Evolutionary conservation across 2,888 invertebrate species (phyloP).

Genomic region (Chymomyza amoena): DNA sequence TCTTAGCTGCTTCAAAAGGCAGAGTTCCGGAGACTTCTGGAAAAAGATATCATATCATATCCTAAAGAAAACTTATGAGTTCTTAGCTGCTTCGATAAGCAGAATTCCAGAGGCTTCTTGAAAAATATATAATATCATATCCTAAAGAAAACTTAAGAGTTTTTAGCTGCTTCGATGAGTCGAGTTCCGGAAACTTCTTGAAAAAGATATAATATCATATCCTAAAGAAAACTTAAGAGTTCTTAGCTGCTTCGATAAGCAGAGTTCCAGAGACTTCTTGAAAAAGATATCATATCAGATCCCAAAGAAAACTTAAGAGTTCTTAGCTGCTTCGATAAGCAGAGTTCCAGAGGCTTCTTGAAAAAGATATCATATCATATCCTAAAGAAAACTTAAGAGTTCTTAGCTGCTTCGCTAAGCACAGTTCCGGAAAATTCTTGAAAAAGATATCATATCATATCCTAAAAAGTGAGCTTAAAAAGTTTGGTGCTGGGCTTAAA

Average conservation of each 20-base stretch:
- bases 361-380: too few relatives aligned
- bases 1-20: too few relatives aligned
- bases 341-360: not conserved
- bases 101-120: not conserved
- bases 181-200: not conserved
- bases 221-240: too few relatives aligned
- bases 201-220: too few relatives aligned
- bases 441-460: too few relatives aligned
- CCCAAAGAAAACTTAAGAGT: too few relatives aligned
- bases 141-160: too few relatives aligned
- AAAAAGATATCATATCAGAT: too few relatives aligned
- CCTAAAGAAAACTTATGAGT: too few relatives aligned
- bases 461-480: not conserved
- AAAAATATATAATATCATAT: too few relatives aligned
- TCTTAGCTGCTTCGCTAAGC: not conserved
- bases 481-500: slow-evolving; percentile 22
- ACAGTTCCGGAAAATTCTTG: not conserved
- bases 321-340: not conserved
- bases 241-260: not conserved
- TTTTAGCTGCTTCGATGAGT: not conserved
- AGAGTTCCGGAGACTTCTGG: not conserved
- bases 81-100: not conserved
- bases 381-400: too few relatives aligned
- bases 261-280: not conserved
- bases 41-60: too few relatives aligned